A percentile compares a stretch with the other conserved stretches of the same genome.
phyloP scores from a whole-genome alignment of 2,797 vertebrate genomes.

The Lates japonicus region DNA sequence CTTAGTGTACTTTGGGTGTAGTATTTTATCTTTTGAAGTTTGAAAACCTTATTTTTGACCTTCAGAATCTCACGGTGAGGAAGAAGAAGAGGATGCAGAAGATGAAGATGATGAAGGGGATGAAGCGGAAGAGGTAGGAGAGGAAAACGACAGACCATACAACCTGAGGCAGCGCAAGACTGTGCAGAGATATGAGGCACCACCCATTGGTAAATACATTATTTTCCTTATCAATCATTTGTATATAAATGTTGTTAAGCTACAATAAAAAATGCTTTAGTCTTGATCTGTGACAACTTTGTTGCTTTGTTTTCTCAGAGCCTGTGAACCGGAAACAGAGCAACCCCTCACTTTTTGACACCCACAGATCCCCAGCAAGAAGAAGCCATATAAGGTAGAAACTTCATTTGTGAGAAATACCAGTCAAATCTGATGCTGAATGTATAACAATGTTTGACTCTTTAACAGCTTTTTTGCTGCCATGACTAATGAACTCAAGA shows the following conservation, averaged over 20 bases:
- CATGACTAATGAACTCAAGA: not conserved
- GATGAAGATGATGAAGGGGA: conserved; percentile 92
- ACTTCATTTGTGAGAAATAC: not conserved
- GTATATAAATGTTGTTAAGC: too few relatives aligned
- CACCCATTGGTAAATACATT: conserved; percentile 91
- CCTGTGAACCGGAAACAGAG: conserved; percentile 98
- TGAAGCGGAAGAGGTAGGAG: conserved; percentile 93
- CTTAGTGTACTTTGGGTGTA: not conserved
- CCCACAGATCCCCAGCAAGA: conserved; percentile 97
- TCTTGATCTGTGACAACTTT: not conserved
- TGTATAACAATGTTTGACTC: not conserved
- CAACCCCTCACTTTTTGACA: conserved; percentile 96
- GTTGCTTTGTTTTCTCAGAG: conserved; percentile 81
- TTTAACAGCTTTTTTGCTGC: not conserved
- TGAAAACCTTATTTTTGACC: not conserved
- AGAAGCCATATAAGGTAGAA: conserved; percentile 96
- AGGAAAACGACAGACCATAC: conserved; percentile 96
- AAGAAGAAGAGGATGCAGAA: conserved; percentile 87
- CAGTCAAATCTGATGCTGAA: not conserved
- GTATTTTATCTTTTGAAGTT: not conserved
- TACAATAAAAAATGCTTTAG: not conserved
- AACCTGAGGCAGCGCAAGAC: conserved; percentile 98
- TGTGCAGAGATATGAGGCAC: conserved; percentile 97
- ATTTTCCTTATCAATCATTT: not conserved
- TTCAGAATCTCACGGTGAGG: conserved; percentile 94